Evolutionary conservation across 92 coral and sea anemone species (phyloP).

Genomic region (Bergia sp.): DNA sequence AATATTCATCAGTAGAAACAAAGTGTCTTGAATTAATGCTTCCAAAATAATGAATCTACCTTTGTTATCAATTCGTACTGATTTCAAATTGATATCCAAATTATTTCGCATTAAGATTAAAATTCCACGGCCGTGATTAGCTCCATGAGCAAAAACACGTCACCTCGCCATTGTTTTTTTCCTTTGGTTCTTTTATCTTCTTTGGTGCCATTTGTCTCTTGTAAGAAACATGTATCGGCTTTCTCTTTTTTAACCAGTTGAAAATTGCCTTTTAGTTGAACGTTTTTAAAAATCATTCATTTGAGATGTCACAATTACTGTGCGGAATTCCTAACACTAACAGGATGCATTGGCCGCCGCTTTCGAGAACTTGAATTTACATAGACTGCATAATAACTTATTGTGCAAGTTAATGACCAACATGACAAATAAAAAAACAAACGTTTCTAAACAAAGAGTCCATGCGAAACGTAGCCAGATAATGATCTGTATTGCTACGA

Average conservation of each 20-base stretch:
- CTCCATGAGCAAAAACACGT: constrained; percentile 50
- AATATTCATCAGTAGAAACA: constrained; percentile 38
- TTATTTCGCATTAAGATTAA: constrained; percentile 6
- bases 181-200: constrained; percentile 44
- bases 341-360: no score
- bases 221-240: constrained; percentile 52
- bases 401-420: no score
- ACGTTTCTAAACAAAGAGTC: no score
- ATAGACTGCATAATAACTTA: no score
- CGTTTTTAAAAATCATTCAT: no score
- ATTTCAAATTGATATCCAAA: constrained; percentile 42
- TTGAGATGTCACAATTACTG: no score
- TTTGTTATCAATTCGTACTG: constrained; percentile 12
- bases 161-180: constrained; percentile 49
- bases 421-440: no score
- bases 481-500: no score
- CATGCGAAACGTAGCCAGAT: no score
- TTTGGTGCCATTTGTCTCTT: constrained; percentile 51
- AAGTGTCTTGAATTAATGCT: constrained; percentile 24
- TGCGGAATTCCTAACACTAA: no score
- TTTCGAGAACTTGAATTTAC: no score
- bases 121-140: constrained; percentile 50
- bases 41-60: constrained; percentile 52
- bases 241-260: neutral
- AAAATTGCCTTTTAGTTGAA: neutral